A percentile compares a stretch with the other conserved stretches of the same genome.
These are phyloP conservation scores for Hybos culiciformis DNA, from an alignment of 2,888 invertebrate species.

Conservation along the genomic window DNA sequence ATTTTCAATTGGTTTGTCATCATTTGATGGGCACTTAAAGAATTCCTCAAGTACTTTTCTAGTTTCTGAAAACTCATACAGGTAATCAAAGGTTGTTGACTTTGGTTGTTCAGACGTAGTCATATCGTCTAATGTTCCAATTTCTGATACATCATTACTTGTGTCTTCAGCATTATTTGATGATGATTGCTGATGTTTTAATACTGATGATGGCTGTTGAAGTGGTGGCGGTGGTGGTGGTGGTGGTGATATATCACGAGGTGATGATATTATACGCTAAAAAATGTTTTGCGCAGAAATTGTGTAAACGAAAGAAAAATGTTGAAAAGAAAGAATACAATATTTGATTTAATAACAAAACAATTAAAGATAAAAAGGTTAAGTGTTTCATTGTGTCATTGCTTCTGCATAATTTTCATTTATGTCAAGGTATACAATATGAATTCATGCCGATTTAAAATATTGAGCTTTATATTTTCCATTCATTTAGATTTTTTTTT, in stretches of 20 bases:
- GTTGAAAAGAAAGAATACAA: neutral
- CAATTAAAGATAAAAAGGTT: neutral
- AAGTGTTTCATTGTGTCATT: too few relatives aligned
- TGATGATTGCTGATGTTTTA: constrained; percentile 16
- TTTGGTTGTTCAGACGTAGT: constrained; percentile 32
- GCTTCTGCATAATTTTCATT: too few relatives aligned
- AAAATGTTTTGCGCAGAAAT: constrained; percentile 1
- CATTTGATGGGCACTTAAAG: constrained; percentile 64
- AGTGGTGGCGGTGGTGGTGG: constrained; percentile 14
- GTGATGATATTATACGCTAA: constrained; percentile 31
- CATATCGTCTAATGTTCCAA: constrained; percentile 34
- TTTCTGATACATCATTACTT: constrained; percentile 36
- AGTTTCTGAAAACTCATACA: constrained; percentile 84
- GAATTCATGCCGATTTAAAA: too few relatives aligned
- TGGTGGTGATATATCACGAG: constrained; percentile 26
- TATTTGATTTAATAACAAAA: neutral
- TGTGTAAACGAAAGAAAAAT: neutral
- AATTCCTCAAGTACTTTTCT: constrained; percentile 83
- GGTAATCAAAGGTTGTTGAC: constrained; percentile 65
- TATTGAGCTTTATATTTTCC: too few relatives aligned
- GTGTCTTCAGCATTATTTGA: constrained; percentile 35
- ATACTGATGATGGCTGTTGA: constrained; percentile 14
- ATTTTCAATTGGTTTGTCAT: constrained; percentile 41
- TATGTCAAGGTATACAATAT: too few relatives aligned
- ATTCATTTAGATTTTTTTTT: too few relatives aligned